Conservation (phyloP, 2,113 vertebrate genomes). For the Peromyscus leucopus region DNA sequence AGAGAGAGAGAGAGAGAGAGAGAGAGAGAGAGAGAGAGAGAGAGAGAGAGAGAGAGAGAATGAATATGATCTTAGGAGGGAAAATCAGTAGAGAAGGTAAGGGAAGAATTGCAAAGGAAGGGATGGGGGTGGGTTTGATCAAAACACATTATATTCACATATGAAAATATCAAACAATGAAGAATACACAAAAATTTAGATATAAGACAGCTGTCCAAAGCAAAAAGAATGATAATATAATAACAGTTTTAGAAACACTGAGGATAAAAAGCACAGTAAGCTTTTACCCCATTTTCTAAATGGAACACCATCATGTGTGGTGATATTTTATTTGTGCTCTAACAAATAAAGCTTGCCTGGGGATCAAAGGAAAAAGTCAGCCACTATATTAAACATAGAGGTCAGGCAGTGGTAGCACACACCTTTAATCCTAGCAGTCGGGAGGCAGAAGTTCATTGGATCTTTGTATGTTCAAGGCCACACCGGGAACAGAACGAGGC, state of each 20-base stretch:
- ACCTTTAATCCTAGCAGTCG: too few species aligned
- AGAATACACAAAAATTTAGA: neutral
- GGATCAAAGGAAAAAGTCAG: too few species aligned
- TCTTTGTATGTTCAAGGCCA: too few species aligned
- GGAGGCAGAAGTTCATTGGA: too few species aligned
- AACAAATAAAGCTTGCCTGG: too few species aligned
- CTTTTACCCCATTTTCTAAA: slow-evolving; percentile 33
- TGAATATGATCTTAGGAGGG: neutral
- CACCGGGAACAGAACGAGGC: too few species aligned
- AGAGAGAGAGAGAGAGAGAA: neutral
- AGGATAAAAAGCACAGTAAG: neutral
- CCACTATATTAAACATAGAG: too few species aligned
- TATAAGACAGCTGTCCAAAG: neutral
- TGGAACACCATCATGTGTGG: neutral
- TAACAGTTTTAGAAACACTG: neutral
- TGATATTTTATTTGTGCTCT: too few species aligned
- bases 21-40: neutral
- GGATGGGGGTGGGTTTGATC: neutral
- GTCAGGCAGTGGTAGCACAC: too few species aligned
- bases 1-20: neutral
- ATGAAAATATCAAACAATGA: neutral
- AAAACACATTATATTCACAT: neutral
- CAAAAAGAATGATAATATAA: neutral
- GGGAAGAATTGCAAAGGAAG: neutral
- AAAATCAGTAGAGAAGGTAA: neutral